Base-by-base conservation (phyloP, 2,888 invertebrate genomes). In the Molorchus minor region DNA sequence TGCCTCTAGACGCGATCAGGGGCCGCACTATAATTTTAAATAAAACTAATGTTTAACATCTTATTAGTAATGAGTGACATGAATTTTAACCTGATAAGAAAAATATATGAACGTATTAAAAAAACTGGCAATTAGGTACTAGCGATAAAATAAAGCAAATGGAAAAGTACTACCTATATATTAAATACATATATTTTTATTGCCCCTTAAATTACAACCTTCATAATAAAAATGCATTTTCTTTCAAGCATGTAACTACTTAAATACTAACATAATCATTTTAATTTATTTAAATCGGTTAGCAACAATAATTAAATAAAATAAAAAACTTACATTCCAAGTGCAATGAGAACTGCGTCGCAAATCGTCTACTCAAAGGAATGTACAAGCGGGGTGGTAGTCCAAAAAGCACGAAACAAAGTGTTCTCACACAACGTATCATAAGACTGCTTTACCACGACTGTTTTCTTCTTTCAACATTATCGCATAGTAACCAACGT, bases 401-500 rank as follows among this genome's bases (percentile, higher is more conserved):
- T 61, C 58, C 61, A 43, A 61, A 52, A 56, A 52, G 45, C 47
- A 58, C 65, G 53, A 55, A 57, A 61, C 54, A 61, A 62, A 60
- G 51, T 56, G 51, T 56, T 33, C 57, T 45, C 49, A 58, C 53
- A 64, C 59, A 29, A 64, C 61, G 43, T 56, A 54, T 43, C 55
- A 51, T 30, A 17, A 46, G 56, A 61, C 61, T 61, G 59, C 61
- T 51, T 58, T 30, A 44, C 44, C 56, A 54, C 66, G 65, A 68
- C 68, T 71, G 68, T 69, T 69, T 70, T 67, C 68, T 65, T 68
- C 62, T 54, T 64, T 65, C 64, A 62, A 64, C 63, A 64, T 63
- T 65, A 68, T 67, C 69, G 74, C 73, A 70, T 75, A 72, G 74
- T 72, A 74, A 74, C 75, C 73, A 71, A 73, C 71, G 70, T 69